Evolutionary conservation across 1,140 invertebrate species (phyloP), one percentile per base, ranked within the genome.

Genomic region (Pemphigus obesinymphae): DNA sequence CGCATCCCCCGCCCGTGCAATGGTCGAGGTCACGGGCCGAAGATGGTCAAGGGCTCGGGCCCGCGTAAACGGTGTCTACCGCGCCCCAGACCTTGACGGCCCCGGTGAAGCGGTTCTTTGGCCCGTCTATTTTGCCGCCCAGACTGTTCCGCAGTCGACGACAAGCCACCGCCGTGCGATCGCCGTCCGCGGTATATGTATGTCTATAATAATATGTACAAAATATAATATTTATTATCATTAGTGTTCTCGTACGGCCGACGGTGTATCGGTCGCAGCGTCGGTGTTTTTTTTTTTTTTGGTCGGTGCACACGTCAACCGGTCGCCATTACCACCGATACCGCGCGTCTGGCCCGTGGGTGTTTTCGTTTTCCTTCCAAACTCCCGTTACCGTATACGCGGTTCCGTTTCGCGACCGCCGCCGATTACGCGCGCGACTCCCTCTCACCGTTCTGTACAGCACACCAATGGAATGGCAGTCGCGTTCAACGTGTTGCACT

Each of bases 381-480:
- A n/a, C n/a, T n/a, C n/a, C n/a, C n/a, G n/a, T n/a, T n/a, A n/a
- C n/a, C n/a, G n/a, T n/a, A n/a, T n/a, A n/a, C n/a, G n/a, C n/a
- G n/a, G n/a, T n/a, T n/a, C n/a, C n/a, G n/a, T n/a, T n/a, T n/a
- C n/a, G n/a, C n/a, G n/a, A n/a, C n/a, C n/a, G n/a, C 13, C 37
- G 31, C 31, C 37, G 40, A 15, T 31, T 10, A 11, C 26, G n/a
- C 50, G 20, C 20, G 34, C 13, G 68, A 23, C 40, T 23, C 26
- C 68, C 15, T 17, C 40, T 72, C 13, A 5, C 37, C 10, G 10
- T 40, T 10, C 37, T 10, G 50, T 17, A n/a, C n/a, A n/a, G 53
- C 34, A 61, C 53, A 40, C 75, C 53, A 78, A 78, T 78, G 75
- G 76, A 80, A 80, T 80, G 76, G 76, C 76, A 61, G 53, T 61